Percentiles rank a stretch among this genome's conserved stretches.
Evolutionary conservation across 2,888 invertebrate species (phyloP).

Genomic region (Calliphora vomitoria): DNA sequence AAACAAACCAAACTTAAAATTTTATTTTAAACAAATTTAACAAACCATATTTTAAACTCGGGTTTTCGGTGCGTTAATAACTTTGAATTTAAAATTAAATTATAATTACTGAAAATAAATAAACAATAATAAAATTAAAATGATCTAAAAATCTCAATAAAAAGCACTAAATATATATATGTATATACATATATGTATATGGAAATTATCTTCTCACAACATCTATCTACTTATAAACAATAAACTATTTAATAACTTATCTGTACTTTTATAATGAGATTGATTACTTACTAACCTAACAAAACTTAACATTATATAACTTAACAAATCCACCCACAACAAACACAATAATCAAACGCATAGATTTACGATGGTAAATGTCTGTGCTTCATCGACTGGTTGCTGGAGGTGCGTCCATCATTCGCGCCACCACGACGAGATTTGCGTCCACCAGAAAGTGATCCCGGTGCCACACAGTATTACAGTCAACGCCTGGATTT

Average conservation of each 20-base stretch:
- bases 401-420: conserved; percentile 84
- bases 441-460: conserved; percentile 82
- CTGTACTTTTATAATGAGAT: conserved; percentile 35
- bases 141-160: conserved; percentile 76
- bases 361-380: conserved; percentile 85
- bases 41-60: conserved; percentile 62
- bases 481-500: conserved; percentile 84
- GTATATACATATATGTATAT: not conserved
- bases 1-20: conserved; percentile 73
- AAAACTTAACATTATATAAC: conserved; percentile 46
- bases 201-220: conserved; percentile 33
- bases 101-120: conserved; percentile 25
- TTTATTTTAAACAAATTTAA: conserved; percentile 46
- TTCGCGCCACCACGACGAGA: conserved; percentile 84
- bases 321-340: conserved; percentile 78
- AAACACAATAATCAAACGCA: conserved; percentile 66
- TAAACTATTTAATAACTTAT: conserved; percentile 32
- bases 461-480: conserved; percentile 84
- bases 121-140: conserved; percentile 37
- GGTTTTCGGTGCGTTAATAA: conserved; percentile 67
- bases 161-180: conserved; percentile 83
- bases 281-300: conserved; percentile 65
- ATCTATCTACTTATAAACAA: conserved; percentile 18
- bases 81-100: conserved; percentile 36
- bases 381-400: conserved; percentile 84